A percentile compares a stretch with the other conserved stretches of the same genome.
These are phyloP conservation scores for Achroia grisella DNA, from an alignment of 1,140 invertebrate species.

Conservation along the genomic window DNA sequence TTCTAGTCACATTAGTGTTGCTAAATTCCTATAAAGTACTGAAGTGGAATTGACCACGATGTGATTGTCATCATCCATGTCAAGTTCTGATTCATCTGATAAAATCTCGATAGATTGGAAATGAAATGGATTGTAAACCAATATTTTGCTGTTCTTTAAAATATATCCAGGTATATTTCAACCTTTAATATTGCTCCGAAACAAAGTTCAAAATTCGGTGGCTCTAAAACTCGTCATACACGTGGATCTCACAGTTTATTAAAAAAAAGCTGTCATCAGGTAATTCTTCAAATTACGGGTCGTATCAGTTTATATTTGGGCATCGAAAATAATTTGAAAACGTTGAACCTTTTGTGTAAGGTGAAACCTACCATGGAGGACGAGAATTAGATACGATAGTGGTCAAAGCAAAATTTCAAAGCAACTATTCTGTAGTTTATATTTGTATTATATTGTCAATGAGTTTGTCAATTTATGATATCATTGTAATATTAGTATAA, in stretches of 20 bases:
- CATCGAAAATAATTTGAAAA: slow-evolving; percentile 58
- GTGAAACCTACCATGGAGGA: slow-evolving; percentile 39
- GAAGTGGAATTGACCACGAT: slow-evolving; percentile 41
- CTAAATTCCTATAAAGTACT: slow-evolving; percentile 37
- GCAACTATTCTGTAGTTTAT: no score
- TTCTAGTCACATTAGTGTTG: slow-evolving; percentile 3
- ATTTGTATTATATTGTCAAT: no score
- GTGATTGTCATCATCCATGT: slow-evolving; percentile 36
- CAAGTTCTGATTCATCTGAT: slow-evolving; percentile 39
- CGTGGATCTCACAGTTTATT: slow-evolving; percentile 1
- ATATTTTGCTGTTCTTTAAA: slow-evolving; percentile 31
- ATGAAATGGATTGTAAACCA: slow-evolving; percentile 46
- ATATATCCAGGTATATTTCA: slow-evolving; percentile 10
- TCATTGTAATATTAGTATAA: no score
- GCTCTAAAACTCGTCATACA: not conserved
- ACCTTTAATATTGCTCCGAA: slow-evolving; percentile 1
- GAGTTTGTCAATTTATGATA: no score
- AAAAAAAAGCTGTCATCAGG: slow-evolving; percentile 34
- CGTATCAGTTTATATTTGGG: slow-evolving; percentile 63
- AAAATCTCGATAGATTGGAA: slow-evolving; percentile 39
- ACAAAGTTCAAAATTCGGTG: slow-evolving; percentile 9
- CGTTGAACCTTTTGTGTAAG: slow-evolving; percentile 62
- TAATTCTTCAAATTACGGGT: slow-evolving; percentile 57
- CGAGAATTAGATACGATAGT: slow-evolving; percentile 25
- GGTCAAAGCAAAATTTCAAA: slow-evolving; percentile 11